phyloP scores from a whole-genome alignment of 2,888 invertebrate genomes.

The Athalia circularis region DNA sequence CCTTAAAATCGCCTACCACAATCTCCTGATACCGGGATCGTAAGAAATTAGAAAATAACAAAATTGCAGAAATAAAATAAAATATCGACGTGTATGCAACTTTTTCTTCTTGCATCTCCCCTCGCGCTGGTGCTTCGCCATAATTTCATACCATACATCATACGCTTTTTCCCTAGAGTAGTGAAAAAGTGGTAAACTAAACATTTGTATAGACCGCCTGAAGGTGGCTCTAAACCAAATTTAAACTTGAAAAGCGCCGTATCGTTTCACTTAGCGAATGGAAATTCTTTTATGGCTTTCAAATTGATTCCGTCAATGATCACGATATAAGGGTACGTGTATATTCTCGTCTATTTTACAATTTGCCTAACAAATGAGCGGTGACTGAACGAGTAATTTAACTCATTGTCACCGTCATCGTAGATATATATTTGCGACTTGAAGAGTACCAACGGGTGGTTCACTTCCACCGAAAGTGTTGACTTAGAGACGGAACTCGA shows the following conservation, averaged over 20 bases:
- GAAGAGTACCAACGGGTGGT: not conserved
- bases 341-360: too few relatives aligned
- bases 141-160: too few relatives aligned
- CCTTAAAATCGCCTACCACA: not conserved
- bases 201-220: constrained; percentile 30
- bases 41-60: too few relatives aligned
- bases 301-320: too few relatives aligned
- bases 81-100: too few relatives aligned
- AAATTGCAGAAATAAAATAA: too few relatives aligned
- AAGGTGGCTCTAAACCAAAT: not conserved
- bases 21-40: not conserved
- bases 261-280: not conserved
- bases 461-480: constrained; percentile 3
- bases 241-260: not conserved
- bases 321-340: too few relatives aligned
- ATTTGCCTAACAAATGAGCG: too few relatives aligned
- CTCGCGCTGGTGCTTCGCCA: not conserved
- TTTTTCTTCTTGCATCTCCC: not conserved
- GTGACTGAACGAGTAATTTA: too few relatives aligned
- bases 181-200: constrained; percentile 34
- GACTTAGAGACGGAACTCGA: constrained; percentile 3
- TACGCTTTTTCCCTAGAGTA: not conserved
- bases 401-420: not conserved
- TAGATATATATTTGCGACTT: not conserved
- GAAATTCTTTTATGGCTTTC: too few relatives aligned